Percentiles rank a stretch among this genome's conserved stretches.
Conservation (phyloP, 2,113 vertebrate species). For the Malaclemys terrapin region DNA sequence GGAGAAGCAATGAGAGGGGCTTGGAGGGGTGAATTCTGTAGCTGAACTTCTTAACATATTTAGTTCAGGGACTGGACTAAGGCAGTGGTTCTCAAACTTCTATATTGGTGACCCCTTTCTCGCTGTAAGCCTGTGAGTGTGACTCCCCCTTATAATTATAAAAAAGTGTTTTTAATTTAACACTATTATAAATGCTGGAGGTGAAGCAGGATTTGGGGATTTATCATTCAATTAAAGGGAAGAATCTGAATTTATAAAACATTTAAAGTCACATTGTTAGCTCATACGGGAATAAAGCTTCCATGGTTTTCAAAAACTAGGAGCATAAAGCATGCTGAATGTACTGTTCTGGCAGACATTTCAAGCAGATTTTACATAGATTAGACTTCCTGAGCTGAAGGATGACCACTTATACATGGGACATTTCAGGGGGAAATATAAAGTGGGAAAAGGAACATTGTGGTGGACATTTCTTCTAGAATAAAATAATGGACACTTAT, state of each 20-base stretch:
- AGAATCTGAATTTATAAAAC: background rate
- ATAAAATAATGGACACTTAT: too few relatives aligned
- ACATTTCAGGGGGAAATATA: background rate
- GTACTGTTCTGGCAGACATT: slow-evolving; percentile 29
- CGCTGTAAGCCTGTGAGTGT: too few relatives aligned
- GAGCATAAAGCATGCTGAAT: background rate
- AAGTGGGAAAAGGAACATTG: too few relatives aligned
- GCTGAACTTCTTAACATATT: background rate
- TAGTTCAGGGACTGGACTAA: background rate
- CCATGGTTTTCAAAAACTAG: slow-evolving; percentile 32
- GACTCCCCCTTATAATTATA: too few relatives aligned
- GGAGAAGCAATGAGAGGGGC: background rate
- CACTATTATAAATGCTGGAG: too few relatives aligned
- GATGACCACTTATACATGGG: background rate
- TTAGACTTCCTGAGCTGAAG: background rate
- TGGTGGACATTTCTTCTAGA: too few relatives aligned
- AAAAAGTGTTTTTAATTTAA: too few relatives aligned
- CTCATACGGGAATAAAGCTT: slow-evolving; percentile 10
- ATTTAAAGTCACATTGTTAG: slow-evolving; percentile 1
- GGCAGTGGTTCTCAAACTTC: too few relatives aligned
- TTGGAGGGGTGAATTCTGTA: background rate
- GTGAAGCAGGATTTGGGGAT: too few relatives aligned
- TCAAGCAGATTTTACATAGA: slow-evolving; percentile 39
- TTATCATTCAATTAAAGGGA: background rate
- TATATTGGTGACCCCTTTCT: too few relatives aligned